Percentiles rank a stretch among this genome's conserved stretches.
Conservation (phyloP, 2,797 vertebrate species). For the Karalla daura region DNA sequence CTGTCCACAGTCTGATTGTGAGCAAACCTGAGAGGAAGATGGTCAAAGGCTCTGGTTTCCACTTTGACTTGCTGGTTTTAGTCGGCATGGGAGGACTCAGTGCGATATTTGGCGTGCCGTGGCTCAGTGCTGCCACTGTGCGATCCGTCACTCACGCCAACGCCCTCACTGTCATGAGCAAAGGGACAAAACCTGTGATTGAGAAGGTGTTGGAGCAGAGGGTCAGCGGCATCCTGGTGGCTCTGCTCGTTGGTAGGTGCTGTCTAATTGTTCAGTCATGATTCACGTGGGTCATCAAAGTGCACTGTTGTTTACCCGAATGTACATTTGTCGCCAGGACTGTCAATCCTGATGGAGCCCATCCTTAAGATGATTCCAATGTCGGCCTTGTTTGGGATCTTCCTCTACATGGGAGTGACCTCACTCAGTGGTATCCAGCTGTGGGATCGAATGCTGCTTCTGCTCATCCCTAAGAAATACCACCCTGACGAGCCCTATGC, state of each 20-base stretch:
- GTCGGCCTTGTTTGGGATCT: conserved; percentile 95
- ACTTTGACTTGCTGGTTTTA: conserved; percentile 93
- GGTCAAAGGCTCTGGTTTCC: conserved; percentile 96
- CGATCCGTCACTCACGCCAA: conserved; percentile 95
- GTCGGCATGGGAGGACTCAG: conserved; percentile 93
- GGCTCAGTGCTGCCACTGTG: conserved; percentile 96
- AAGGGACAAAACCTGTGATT: conserved; percentile 85
- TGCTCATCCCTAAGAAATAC: conserved; percentile 94
- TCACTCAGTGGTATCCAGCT: conserved; percentile 96
- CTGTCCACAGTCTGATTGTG: conserved; percentile 88
- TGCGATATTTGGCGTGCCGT: conserved; percentile 93
- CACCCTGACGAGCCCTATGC: conserved; percentile 89
- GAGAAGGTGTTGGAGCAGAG: conserved; percentile 94
- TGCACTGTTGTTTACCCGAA: not conserved
- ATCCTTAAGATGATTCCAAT: conserved; percentile 92
- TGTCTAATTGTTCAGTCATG: not conserved
- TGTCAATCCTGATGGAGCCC: conserved; percentile 96
- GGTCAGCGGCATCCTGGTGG: conserved; percentile 92
- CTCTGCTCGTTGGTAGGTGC: conserved; percentile 91
- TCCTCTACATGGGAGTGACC: conserved; percentile 98
- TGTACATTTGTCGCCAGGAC: conserved; percentile 77
- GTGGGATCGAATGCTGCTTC: conserved; percentile 92
- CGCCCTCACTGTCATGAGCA: conserved; percentile 94
- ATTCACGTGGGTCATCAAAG: not conserved
- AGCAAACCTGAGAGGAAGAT: conserved; percentile 97